These are phyloP conservation scores for Drosophila serrata DNA, from an alignment of 1,140 invertebrate genomes.

Conservation along the genomic window DNA sequence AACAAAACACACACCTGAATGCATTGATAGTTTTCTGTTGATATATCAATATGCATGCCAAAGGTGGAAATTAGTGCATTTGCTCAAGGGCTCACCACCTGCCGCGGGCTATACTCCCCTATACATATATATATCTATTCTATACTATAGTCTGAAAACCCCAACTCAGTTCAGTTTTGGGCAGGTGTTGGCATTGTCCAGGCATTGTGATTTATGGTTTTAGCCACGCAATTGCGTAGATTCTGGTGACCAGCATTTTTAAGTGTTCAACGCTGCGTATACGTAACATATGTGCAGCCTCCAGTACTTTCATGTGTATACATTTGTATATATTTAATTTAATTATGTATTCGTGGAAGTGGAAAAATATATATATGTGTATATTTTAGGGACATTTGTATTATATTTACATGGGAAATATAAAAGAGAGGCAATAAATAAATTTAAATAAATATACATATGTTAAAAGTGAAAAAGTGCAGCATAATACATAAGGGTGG, in stretches of 20 bases:
- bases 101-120: background rate
- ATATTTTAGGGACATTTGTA: background rate
- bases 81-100: conserved; percentile 34
- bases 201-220: conserved; percentile 64
- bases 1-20: conserved; percentile 6
- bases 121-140: background rate
- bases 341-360: conserved; percentile 48
- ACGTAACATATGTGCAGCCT: conserved; percentile 56
- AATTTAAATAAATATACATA: background rate
- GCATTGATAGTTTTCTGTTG: conserved; percentile 56
- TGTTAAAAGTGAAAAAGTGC: background rate
- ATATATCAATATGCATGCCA: conserved; percentile 60
- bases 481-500: too few relatives aligned
- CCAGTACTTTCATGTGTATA: conserved; percentile 11
- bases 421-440: background rate
- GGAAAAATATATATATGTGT: background rate
- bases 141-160: conserved; percentile 10
- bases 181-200: conserved; percentile 52
- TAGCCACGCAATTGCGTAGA: conserved; percentile 39
- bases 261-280: conserved; percentile 51
- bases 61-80: conserved; percentile 60
- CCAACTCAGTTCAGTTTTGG: conserved; percentile 13
- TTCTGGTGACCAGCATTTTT: conserved; percentile 62
- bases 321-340: conserved; percentile 53
- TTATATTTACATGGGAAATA: background rate